Evolutionary conservation across 2,113 vertebrate species (phyloP).

Genomic region (pig (Sus scrofa)): DNA sequence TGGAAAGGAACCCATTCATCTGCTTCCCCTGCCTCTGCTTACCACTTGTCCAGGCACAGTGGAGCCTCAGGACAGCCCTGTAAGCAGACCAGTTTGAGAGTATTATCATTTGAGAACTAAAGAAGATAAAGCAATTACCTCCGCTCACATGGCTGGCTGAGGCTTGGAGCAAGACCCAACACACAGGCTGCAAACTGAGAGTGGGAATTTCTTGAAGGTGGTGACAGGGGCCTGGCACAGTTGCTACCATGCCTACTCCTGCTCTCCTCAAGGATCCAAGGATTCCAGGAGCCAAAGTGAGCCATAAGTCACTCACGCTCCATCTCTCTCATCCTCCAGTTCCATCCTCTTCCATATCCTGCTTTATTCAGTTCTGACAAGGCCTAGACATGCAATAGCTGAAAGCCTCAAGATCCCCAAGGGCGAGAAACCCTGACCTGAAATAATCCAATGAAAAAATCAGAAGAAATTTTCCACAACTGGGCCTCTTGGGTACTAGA

Average conservation of each 20-base stretch:
- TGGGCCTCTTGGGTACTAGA: background rate
- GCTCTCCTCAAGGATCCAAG: background rate
- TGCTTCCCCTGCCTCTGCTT: background rate
- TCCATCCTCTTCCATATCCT: background rate
- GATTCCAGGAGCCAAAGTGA: background rate
- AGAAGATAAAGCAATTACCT: background rate
- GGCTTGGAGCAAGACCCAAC: background rate
- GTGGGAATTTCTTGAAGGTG: background rate
- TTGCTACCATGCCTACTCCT: background rate
- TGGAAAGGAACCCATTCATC: background rate
- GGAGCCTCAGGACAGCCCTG: background rate
- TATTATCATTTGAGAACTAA: background rate
- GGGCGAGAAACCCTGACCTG: background rate
- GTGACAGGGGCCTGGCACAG: fast-evolving
- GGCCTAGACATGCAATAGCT: background rate
- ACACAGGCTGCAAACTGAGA: background rate
- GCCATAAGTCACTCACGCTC: background rate
- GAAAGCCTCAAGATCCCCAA: background rate
- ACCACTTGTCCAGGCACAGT: background rate
- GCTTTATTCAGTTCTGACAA: background rate
- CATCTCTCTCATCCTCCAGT: background rate
- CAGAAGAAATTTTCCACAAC: background rate
- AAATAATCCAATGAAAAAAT: background rate
- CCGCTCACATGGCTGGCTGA: background rate
- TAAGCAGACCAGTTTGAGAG: background rate